Base-by-base conservation (phyloP, 2,888 invertebrate species). In the Leptopilina drosophilae region DNA sequence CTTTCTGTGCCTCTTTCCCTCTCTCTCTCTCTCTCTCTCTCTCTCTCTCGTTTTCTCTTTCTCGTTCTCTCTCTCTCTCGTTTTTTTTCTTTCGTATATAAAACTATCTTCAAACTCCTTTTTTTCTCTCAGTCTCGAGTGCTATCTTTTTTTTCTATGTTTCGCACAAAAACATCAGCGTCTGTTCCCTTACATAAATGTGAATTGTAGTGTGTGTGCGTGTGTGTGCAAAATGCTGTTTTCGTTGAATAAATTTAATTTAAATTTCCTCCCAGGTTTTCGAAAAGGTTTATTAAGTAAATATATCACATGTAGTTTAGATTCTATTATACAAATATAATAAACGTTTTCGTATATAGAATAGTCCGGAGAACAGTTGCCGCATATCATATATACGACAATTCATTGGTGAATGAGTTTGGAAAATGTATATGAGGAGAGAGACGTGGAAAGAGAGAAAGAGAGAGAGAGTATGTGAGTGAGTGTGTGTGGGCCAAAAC, bases 161-260 rank as follows among this genome's bases (percentile, higher is more conserved):
- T 73, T 73, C 56, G n/a, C 73, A 56, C 33, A 73, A 14, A 73
- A 73, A 73, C 73, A 73, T 33, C 80, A 77, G 77, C 80, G 81
- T 81, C 76, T 80, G 80, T 78, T 75, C 84, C 49, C 75, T 65
- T 75, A 75, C 33, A 33, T 33, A 33, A 33, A 33, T 20, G 20
- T 33, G 3, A 2, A 33, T n/a, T n/a, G n/a, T n/a, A n/a, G n/a
- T 33, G 33, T 33, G 33, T 33, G 33, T 2, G 33, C 3, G 33
- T 33, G 33, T 33, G 33, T 80, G 82, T 49, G 79, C 78, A 42
- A 42, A 42, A 42, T 81, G 77, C 80, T 85, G 84, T 88, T 88
- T 87, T 88, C 87, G 83, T 83, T 84, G 87, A 88, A 89, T 89
- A 88, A 88, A 89, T 89, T 88, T 87, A 87, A 88, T 88, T 88